phyloP scores from a whole-genome alignment of 2,888 invertebrate genomes.

The Sphaerophoria rueppellii region DNA sequence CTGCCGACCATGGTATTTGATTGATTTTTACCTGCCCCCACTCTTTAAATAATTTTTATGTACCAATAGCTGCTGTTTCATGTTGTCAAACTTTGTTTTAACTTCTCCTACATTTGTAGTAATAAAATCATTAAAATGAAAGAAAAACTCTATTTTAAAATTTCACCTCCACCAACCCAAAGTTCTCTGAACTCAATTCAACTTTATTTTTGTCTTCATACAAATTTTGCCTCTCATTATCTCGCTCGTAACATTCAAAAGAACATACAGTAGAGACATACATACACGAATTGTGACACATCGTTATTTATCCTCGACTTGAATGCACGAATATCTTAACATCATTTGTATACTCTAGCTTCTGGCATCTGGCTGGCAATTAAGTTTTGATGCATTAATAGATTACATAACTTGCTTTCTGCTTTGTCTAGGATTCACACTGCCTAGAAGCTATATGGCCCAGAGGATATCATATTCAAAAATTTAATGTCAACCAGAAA shows the following conservation, averaged over 20 bases:
- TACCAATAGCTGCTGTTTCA: too few species aligned
- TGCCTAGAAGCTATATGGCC: background rate
- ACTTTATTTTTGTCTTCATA: background rate
- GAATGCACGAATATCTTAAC: conserved; percentile 13
- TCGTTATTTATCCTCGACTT: conserved; percentile 47
- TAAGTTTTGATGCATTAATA: conserved; percentile 48
- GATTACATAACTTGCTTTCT: conserved; percentile 41
- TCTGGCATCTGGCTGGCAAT: conserved; percentile 60
- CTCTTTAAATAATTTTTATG: too few species aligned
- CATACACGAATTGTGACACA: background rate
- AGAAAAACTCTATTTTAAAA: too few species aligned
- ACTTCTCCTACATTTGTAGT: too few species aligned
- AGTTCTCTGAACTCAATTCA: background rate
- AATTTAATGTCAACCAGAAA: conserved; percentile 21
- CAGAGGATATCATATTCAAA: conserved; percentile 43
- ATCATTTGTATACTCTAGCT: conserved; percentile 9
- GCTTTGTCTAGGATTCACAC: background rate
- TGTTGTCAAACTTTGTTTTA: too few species aligned
- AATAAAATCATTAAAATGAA: too few species aligned
- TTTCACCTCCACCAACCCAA: too few species aligned
- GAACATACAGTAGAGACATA: background rate
- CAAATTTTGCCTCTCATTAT: background rate
- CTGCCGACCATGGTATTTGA: too few species aligned
- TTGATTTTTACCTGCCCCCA: too few species aligned
- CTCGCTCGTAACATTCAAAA: conserved; percentile 3